A percentile compares a stretch with the other conserved stretches of the same genome.
These are phyloP conservation scores for Nephrotoma guestfalica DNA, from an alignment of 2,888 invertebrate species.

Conservation along the genomic window DNA sequence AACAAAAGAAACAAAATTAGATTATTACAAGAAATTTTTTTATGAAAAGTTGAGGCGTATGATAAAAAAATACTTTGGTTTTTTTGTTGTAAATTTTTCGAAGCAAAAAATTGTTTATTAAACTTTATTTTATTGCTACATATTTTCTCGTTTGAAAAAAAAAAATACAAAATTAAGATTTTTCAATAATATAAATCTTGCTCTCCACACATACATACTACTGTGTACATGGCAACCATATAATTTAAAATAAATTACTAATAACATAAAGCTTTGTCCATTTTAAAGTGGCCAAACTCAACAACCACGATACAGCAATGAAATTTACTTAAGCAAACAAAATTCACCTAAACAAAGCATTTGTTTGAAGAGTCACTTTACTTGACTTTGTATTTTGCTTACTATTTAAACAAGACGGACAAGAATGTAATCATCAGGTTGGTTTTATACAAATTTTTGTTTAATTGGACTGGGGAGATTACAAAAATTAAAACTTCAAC, in stretches of 20 bases:
- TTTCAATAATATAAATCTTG: neutral
- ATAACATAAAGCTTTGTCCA: neutral
- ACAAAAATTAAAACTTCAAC: neutral
- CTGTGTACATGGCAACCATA: neutral
- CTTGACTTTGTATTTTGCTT: neutral
- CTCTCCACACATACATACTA: neutral
- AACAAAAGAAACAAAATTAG: neutral
- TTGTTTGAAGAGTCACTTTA: neutral
- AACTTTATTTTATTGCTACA: neutral
- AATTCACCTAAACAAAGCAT: neutral
- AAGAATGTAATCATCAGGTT: neutral
- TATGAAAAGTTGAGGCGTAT: neutral
- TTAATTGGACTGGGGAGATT: neutral
- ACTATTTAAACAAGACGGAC: neutral
- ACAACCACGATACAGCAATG: neutral
- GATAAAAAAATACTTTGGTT: neutral
- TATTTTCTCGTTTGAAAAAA: neutral
- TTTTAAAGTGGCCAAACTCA: neutral
- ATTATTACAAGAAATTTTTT: neutral
- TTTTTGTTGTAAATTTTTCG: neutral
- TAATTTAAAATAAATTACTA: no score
- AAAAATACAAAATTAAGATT: neutral
- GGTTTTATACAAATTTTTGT: neutral
- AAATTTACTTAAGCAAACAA: neutral
- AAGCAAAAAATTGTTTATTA: neutral